Evolutionary conservation across 2,113 vertebrate species (phyloP), one percentile per base, ranked within the genome.

Genomic region (Aepyceros melampus): DNA sequence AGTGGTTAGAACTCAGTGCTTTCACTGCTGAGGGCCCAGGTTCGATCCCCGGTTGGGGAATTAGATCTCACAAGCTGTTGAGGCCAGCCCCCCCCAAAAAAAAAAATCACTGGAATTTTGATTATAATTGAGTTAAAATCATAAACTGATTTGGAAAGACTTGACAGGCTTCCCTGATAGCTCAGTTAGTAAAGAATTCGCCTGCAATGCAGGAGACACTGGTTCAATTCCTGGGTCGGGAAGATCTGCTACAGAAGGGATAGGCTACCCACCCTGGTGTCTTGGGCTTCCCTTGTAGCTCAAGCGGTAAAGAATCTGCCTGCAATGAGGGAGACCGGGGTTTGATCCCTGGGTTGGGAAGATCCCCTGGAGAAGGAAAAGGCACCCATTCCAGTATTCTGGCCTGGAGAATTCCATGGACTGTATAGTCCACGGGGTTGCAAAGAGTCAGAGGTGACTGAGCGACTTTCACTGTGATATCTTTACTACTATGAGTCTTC

Each of bases 211-310:
- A 71, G n/a, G 19, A 40, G 19, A 40, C n/a, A 10, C 19, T 0
- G 0, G 67, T 40, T 40, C n/a, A 40, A 6, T 40, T 40, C n/a
- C 67, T 40, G 5, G n/a, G 19, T 40, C 0, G 0, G n/a, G n/a
- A 71, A 71, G 67, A 71, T 40, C 67, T 11, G 10, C 67, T 40
- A 23, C 19, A 71, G 67, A 40, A 71, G 67, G 19, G 67, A 23
- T 12, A 12, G 19, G 67, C 10, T 71, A 71, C 10, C 67, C n/a
- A 71, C 2, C 12, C n/a, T n/a, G 23, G 67, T 71, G 2, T 71
- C 67, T 71, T 71, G 67, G 67, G 19, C n/a, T 23, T 71, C 19
- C n/a, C 67, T 71, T 40, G n/a, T 40, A 12, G n/a, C n/a, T 71
- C 36, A 71, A 19, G 3, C 0, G 5, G n/a, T 40, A 71, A 71